A percentile compares a stretch with the other conserved stretches of the same genome.
Conservation (phyloP, 2,888 invertebrate genomes). For the Rapana venosa region DNA sequence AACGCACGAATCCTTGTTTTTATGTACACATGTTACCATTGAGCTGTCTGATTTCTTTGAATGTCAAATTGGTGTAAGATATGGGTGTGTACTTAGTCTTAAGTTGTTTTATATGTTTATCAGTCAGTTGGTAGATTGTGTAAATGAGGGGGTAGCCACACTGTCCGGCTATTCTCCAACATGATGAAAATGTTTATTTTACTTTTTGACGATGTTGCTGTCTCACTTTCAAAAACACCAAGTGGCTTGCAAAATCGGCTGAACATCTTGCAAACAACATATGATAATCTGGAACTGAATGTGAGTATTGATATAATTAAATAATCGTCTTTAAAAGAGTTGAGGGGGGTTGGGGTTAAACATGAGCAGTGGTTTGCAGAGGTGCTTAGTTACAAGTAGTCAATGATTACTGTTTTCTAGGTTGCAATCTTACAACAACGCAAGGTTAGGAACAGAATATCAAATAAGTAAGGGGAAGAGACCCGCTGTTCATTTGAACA, state of each 20-base stretch:
- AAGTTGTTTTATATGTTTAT: background rate
- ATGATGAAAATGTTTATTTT: background rate
- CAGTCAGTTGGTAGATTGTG: background rate
- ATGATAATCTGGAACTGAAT: background rate
- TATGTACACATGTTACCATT: background rate
- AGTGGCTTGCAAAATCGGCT: background rate
- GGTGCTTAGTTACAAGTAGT: background rate
- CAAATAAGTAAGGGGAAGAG: background rate
- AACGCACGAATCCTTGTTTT: background rate
- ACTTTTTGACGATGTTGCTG: background rate
- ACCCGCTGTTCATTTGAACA: background rate
- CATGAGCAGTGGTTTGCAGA: background rate
- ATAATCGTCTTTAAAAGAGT: background rate
- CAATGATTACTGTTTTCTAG: background rate
- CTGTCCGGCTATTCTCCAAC: background rate
- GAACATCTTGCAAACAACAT: background rate
- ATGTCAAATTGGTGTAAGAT: background rate
- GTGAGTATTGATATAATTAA: background rate
- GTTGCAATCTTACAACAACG: background rate
- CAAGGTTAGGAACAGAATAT: background rate
- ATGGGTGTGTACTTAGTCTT: background rate
- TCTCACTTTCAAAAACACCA: background rate
- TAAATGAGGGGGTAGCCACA: background rate
- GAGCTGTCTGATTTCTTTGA: background rate
- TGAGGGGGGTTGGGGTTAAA: background rate